Evolutionary conservation across 1,140 invertebrate species (phyloP).

Genomic region (Euura saliciscinereae): DNA sequence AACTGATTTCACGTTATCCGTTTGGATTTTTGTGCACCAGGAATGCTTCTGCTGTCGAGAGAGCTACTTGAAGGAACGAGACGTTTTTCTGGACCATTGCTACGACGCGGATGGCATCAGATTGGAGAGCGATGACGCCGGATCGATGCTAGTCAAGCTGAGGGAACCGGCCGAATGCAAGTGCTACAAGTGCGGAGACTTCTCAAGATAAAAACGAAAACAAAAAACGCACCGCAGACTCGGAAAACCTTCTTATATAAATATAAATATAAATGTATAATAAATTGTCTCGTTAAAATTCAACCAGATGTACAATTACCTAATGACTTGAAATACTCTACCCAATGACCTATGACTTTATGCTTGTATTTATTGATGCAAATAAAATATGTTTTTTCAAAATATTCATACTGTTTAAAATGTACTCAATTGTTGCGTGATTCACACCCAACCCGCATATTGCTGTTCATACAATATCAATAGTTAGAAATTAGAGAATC

Average conservation of each 20-base stretch:
- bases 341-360: conserved; percentile 3
- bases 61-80: conserved; percentile 78
- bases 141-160: conserved; percentile 80
- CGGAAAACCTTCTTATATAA: not conserved
- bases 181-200: conserved; percentile 81
- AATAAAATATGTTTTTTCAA: conserved; percentile 10
- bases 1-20: conserved; percentile 9
- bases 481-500: not conserved
- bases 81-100: conserved; percentile 82
- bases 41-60: conserved; percentile 92
- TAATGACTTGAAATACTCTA: conserved; percentile 10
- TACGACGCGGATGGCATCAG: conserved; percentile 85
- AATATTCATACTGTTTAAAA: not conserved
- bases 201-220: not conserved
- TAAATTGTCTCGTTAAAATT: conserved; percentile 9
- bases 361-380: conserved; percentile 10
- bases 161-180: conserved; percentile 87
- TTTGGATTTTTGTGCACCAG: conserved; percentile 57
- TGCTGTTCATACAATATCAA: not conserved
- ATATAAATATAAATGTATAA: conserved; percentile 5
- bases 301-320: conserved; percentile 5
- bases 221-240: not conserved
- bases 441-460: too few relatives aligned
- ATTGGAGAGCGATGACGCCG: conserved; percentile 64
- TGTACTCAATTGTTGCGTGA: too few relatives aligned